Conservation (phyloP, 2,797 vertebrate species). For the Craterocephalus amniculus region DNA sequence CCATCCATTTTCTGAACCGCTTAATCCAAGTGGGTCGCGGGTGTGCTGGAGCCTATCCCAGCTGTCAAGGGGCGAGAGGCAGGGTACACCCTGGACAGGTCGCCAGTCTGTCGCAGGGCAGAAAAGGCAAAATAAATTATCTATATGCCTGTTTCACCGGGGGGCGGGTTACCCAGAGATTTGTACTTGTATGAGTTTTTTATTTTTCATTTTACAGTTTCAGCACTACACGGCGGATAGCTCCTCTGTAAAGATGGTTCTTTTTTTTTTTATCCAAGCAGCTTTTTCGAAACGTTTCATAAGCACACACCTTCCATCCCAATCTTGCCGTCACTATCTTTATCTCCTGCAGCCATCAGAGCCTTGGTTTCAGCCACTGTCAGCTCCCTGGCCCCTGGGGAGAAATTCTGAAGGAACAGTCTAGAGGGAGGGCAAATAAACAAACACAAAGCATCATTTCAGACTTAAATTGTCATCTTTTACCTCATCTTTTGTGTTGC, state of each 20-base stretch:
- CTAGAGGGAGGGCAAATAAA: conserved; percentile 50
- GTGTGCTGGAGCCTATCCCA: too few relatives aligned
- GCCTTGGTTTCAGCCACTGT: conserved; percentile 76
- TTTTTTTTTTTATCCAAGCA: conserved; percentile 4
- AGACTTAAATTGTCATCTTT: conserved; percentile 4
- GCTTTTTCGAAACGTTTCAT: conserved; percentile 14
- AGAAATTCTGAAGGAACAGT: conserved; percentile 83
- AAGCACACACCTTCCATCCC: conserved; percentile 72
- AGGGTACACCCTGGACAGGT: too few relatives aligned
- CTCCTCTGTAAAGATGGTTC: conserved; percentile 24
- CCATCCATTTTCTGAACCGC: too few relatives aligned
- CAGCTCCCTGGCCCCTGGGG: conserved; percentile 68
- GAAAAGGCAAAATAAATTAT: conserved; percentile 14
- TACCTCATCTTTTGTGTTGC: conserved; percentile 17
- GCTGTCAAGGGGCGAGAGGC: too few relatives aligned
- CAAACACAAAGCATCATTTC: conserved; percentile 15
- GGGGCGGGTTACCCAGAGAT: background rate
- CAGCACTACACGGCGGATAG: conserved; percentile 62
- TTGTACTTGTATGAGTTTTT: conserved; percentile 5
- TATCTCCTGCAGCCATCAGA: conserved; percentile 79
- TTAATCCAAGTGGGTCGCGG: too few relatives aligned
- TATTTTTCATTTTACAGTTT: conserved; percentile 39
- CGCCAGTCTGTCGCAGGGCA: too few relatives aligned
- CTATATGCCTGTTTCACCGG: conserved; percentile 8
- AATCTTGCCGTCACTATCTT: conserved; percentile 81